Evolutionary conservation across 2,888 invertebrate genomes (phyloP), one percentile per base, ranked within the genome.

Genomic region (Candidula unifasciata): DNA sequence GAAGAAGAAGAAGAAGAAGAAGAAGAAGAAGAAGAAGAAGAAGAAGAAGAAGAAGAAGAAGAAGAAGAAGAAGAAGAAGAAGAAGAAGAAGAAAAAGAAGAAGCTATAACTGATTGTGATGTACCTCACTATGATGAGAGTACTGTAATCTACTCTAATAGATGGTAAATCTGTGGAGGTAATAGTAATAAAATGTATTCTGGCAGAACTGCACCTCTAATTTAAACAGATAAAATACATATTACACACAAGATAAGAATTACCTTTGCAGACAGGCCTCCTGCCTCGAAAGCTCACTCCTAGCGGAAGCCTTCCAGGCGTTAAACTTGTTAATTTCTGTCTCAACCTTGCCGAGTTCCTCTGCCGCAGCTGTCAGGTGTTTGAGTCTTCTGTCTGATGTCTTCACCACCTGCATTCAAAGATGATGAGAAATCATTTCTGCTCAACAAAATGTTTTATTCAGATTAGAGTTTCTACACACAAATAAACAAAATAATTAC

Each of bases 301-400:
- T 90, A 60, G 92, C 89, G 0, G 87, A 82, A 18, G 86, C 86
- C 86, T 93, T 86, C 93, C 93, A 93, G 16, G 87, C 85, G 27
- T 89, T 89, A 85, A 93, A 92, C 85, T 91, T 92, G 66, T 82
- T 82, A 71, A 90, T 87, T 83, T 93, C 93, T 30, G 88, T 87
- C 68, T 91, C 90, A 87, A 93, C 91, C 86, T 93, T 93, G 37
- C 85, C 86, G 33, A 92, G 88, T 85, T 93, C 93, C 35, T 93
- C 92, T 18, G 87, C 79, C 21, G 92, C 92, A 52, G 89, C 88
- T 18, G 87, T 88, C 66, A 91, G 86, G 81, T 91, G 90, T 80
- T 90, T 90, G 64, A 90, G 79, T 27, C 92, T 88, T n/a, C 88
- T 89, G n/a, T 90, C 90, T 66, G 90, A 90, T 13, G 91, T 89